phyloP scores from a whole-genome alignment of 2,888 invertebrate genomes.

The Eupithecia tripunctaria region DNA sequence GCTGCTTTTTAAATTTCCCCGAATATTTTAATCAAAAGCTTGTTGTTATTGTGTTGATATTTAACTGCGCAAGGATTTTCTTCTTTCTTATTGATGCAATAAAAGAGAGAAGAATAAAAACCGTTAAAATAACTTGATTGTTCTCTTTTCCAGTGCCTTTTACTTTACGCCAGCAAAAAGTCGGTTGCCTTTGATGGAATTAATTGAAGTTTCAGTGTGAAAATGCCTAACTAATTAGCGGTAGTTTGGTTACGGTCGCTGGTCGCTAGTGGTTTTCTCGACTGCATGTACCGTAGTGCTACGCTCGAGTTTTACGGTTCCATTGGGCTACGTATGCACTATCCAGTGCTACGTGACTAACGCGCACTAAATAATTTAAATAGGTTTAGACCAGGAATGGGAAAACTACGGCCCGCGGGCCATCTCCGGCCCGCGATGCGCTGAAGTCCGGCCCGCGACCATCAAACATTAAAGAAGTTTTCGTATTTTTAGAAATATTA shows the following conservation, averaged over 20 bases:
- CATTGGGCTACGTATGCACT: conserved; percentile 30
- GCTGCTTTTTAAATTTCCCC: neutral
- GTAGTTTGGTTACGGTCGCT: conserved; percentile 53
- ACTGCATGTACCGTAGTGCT: conserved; percentile 18
- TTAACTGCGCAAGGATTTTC: neutral
- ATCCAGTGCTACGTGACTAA: conserved; percentile 9
- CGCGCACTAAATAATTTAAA: conserved; percentile 1
- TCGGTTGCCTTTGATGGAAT: conserved; percentile 68
- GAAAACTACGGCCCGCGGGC: too few relatives aligned
- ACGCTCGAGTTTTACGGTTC: conserved; percentile 44
- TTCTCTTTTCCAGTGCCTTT: conserved; percentile 59
- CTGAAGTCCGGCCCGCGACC: too few relatives aligned
- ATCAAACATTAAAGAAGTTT: too few relatives aligned
- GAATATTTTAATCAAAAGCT: neutral
- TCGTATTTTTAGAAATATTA: too few relatives aligned
- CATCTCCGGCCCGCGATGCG: too few relatives aligned
- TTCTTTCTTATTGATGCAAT: neutral
- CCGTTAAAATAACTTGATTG: neutral
- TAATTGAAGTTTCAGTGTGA: conserved; percentile 75
- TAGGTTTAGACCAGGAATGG: neutral
- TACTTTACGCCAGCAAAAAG: conserved; percentile 60
- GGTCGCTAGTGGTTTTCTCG: conserved; percentile 45
- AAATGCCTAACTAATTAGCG: conserved; percentile 74
- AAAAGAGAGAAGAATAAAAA: neutral
- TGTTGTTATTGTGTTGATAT: neutral